Conservation (phyloP, 2,797 vertebrate species). For the Galago senegalensis region DNA sequence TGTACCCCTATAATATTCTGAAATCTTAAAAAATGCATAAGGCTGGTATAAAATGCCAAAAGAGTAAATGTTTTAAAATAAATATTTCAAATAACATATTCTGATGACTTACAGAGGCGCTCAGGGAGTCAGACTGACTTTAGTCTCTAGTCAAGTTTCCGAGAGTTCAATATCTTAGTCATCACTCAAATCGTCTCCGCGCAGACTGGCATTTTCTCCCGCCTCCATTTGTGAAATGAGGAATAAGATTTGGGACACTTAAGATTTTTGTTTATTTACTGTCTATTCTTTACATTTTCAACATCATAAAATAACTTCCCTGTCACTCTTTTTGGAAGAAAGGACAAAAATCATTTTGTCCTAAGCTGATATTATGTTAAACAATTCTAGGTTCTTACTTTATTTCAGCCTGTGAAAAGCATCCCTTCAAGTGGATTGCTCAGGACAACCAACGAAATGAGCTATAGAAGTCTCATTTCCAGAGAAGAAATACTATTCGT, state of each 20-base stretch:
- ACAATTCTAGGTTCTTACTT: slow-evolving; percentile 37
- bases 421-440: slow-evolving; percentile 59
- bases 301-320: slow-evolving; percentile 5
- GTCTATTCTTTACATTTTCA: neutral
- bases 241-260: neutral
- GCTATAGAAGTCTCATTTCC: slow-evolving; percentile 54
- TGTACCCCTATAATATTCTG: no score
- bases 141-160: neutral
- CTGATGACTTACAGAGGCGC: neutral
- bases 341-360: slow-evolving; percentile 48
- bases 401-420: slow-evolving; percentile 57
- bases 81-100: neutral
- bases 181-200: neutral
- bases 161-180: neutral
- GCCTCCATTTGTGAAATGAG: neutral
- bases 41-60: neutral
- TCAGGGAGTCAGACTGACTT: neutral
- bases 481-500: slow-evolving; percentile 35
- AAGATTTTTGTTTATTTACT: slow-evolving; percentile 17
- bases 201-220: slow-evolving; percentile 20
- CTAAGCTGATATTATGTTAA: slow-evolving; percentile 18
- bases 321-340: slow-evolving; percentile 18
- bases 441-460: slow-evolving; percentile 3
- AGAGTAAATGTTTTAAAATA: neutral
- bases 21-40: no score